A percentile compares a stretch with the other conserved stretches of the same genome.
phyloP scores from a whole-genome alignment of 1,140 invertebrate genomes.

The Cecropterus lyciades region DNA sequence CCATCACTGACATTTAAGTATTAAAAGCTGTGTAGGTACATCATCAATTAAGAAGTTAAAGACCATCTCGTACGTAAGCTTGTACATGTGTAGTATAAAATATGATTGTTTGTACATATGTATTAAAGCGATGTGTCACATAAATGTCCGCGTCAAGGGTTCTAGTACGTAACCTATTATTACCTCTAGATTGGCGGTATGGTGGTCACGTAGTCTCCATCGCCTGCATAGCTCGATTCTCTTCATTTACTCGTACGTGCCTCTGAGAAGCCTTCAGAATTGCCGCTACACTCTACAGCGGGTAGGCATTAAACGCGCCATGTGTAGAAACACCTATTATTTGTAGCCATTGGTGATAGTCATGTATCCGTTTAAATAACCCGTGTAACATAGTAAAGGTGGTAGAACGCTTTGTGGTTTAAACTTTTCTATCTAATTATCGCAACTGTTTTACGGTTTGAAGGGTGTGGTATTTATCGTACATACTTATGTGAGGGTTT shows the following conservation, averaged over 20 bases:
- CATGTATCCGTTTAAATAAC: conserved; percentile 54
- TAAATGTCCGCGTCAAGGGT: conserved; percentile 39
- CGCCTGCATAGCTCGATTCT: conserved; percentile 49
- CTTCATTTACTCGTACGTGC: conserved; percentile 62
- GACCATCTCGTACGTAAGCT: no score
- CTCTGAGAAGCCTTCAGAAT: conserved; percentile 39
- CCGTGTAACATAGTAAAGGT: no score
- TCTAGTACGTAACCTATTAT: conserved; percentile 39
- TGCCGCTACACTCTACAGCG: conserved; percentile 39
- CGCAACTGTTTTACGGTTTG: no score
- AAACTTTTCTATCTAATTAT: no score
- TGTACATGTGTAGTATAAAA: no score
- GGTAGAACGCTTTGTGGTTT: no score
- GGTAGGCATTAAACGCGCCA: conserved; percentile 52
- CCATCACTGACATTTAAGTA: no score
- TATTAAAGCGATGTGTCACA: conserved; percentile 37
- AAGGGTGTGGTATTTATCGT: no score
- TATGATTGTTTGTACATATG: background rate
- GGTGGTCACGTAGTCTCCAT: conserved; percentile 47
- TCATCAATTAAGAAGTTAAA: no score
- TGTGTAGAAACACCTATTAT: conserved; percentile 48
- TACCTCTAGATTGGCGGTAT: conserved; percentile 49
- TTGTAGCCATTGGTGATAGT: conserved; percentile 48
- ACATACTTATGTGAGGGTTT: no score
- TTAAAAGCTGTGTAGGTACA: no score